Percentiles rank a stretch among this genome's conserved stretches.
Conservation (phyloP, 2,113 vertebrate genomes). For the Heptranchias perlo region DNA sequence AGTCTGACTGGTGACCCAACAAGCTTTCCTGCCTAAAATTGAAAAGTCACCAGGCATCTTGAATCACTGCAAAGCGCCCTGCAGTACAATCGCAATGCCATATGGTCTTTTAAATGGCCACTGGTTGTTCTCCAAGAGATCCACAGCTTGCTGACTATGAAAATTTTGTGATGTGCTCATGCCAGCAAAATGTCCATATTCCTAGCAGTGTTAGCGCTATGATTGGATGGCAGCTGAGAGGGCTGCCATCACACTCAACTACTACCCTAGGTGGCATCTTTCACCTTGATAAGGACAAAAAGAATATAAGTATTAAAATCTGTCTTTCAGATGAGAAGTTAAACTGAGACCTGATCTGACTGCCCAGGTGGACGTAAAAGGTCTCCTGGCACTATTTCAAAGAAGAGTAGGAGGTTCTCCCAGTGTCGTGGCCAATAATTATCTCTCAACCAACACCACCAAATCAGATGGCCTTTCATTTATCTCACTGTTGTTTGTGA, state of each 20-base stretch:
- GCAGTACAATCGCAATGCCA: background rate
- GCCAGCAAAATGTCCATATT: background rate
- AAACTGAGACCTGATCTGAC: background rate
- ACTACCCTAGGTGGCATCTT: background rate
- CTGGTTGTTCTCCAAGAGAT: slow-evolving; percentile 7
- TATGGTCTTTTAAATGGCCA: slow-evolving; percentile 25
- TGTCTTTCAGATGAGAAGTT: background rate
- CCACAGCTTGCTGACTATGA: background rate
- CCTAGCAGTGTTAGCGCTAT: background rate
- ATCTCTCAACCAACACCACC: background rate
- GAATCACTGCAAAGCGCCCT: background rate
- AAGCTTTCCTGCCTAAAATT: background rate
- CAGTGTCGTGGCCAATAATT: background rate
- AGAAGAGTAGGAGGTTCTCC: background rate
- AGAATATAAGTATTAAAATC: background rate
- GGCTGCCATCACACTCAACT: background rate
- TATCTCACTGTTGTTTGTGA: background rate
- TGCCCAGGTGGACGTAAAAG: background rate
- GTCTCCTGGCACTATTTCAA: background rate
- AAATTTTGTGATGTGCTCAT: background rate
- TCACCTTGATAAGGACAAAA: background rate
- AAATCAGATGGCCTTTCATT: background rate
- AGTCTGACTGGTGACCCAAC: background rate
- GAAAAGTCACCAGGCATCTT: background rate
- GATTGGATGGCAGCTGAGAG: background rate